These are phyloP conservation scores for Anisognathus igniventris DNA, from an alignment of 2,797 vertebrate genomes.

Conservation along the genomic window DNA sequence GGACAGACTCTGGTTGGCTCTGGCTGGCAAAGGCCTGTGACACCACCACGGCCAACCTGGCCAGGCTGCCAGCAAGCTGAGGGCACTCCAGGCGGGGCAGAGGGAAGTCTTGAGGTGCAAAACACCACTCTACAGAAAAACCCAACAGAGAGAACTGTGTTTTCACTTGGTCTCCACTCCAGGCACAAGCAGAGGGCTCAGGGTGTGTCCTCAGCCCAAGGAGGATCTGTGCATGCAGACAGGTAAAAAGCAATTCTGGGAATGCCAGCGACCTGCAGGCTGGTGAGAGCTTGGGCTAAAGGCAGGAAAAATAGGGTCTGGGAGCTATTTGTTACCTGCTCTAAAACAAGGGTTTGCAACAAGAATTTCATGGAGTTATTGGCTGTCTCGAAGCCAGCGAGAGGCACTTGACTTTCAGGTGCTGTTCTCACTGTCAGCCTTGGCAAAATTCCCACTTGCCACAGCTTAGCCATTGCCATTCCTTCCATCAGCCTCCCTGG, in stretches of 20 bases:
- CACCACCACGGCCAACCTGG: not conserved
- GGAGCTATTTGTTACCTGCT: not conserved
- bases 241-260: not conserved
- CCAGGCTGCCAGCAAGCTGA: not conserved
- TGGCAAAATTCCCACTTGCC: not conserved
- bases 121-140: conserved; percentile 40
- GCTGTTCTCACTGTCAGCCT: not conserved
- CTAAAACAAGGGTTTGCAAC: not conserved
- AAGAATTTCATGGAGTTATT: not conserved
- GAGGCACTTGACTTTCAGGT: not conserved
- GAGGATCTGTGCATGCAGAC: not conserved
- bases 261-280: not conserved
- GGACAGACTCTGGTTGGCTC: not conserved
- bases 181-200: not conserved
- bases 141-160: conserved; percentile 7
- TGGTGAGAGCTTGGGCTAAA: not conserved
- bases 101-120: conserved; percentile 24
- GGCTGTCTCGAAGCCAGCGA: not conserved
- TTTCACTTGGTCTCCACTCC: not conserved
- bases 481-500: not conserved
- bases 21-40: not conserved
- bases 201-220: not conserved
- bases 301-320: not conserved
- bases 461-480: not conserved
- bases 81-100: not conserved